Conservation (phyloP, 2,888 invertebrate genomes). For the Melinaea marsaeus region DNA sequence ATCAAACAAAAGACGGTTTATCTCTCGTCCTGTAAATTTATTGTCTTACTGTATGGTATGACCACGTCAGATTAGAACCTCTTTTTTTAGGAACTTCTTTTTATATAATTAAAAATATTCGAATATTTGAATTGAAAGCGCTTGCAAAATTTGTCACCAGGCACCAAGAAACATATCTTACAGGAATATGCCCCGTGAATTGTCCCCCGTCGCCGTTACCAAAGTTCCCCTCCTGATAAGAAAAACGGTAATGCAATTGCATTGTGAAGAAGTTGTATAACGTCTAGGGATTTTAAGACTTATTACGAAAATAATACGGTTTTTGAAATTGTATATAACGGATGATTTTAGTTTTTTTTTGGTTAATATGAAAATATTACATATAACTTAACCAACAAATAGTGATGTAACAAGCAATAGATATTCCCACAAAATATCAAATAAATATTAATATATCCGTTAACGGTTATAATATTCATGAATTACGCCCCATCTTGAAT, state of each 20-base stretch:
- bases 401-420: neutral
- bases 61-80: too few species aligned
- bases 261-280: neutral
- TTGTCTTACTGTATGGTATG: too few species aligned
- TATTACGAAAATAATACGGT: too few species aligned
- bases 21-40: too few species aligned
- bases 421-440: slow-evolving; percentile 7
- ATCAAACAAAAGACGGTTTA: too few species aligned
- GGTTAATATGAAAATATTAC: neutral
- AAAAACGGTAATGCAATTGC: slow-evolving; percentile 6
- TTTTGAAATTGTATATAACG: slow-evolving; percentile 5
- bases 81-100: too few species aligned
- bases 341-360: neutral
- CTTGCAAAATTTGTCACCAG: too few species aligned
- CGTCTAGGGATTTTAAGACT: too few species aligned
- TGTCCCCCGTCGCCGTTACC: neutral
- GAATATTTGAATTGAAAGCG: too few species aligned
- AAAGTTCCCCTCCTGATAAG: slow-evolving; percentile 6
- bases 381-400: neutral
- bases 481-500: slow-evolving; percentile 25
- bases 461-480: slow-evolving; percentile 28
- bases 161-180: too few species aligned
- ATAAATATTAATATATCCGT: slow-evolving; percentile 17
- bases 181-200: too few species aligned
- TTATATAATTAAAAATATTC: too few species aligned